Conservation (phyloP, 2,888 invertebrate genomes). For the Lydus trimaculatus region DNA sequence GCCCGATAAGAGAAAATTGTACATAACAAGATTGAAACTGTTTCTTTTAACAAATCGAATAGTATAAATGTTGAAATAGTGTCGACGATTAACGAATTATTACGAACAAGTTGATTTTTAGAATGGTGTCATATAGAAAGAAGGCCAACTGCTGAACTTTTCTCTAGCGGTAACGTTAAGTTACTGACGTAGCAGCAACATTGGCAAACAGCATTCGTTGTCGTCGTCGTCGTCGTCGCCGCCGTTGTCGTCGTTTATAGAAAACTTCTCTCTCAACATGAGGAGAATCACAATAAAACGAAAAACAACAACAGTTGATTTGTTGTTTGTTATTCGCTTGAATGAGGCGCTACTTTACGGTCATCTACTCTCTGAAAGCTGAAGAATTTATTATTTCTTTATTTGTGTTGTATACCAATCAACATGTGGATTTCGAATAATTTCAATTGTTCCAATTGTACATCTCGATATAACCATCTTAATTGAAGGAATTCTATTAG, state of each 20-base stretch:
- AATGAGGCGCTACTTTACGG: slow-evolving; percentile 52
- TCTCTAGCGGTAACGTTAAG: slow-evolving; percentile 53
- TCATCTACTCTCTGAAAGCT: slow-evolving; percentile 45
- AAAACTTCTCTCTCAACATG: slow-evolving; percentile 32
- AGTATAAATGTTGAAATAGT: slow-evolving; percentile 18
- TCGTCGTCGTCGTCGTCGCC: too few species aligned
- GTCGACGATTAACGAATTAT: slow-evolving; percentile 37
- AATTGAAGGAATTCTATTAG: too few species aligned
- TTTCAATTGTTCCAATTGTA: not conserved
- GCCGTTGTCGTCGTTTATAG: too few species aligned
- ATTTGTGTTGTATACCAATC: not conserved
- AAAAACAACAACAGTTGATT: slow-evolving; percentile 17
- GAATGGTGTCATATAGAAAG: slow-evolving; percentile 47
- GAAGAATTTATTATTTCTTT: not conserved
- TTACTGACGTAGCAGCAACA: slow-evolving; percentile 49
- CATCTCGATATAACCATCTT: not conserved
- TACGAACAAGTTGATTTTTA: slow-evolving; percentile 34
- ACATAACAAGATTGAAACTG: slow-evolving; percentile 41
- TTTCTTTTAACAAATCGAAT: slow-evolving; percentile 33
- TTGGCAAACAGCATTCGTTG: slow-evolving; percentile 41
- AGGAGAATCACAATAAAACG: not conserved
- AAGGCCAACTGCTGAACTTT: slow-evolving; percentile 59
- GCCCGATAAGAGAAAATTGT: slow-evolving; percentile 56
- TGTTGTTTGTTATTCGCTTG: slow-evolving; percentile 38
- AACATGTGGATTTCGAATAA: slow-evolving; percentile 17